Evolutionary conservation across 2,797 vertebrate genomes (phyloP).

Genomic region (Bufotes viridis): DNA sequence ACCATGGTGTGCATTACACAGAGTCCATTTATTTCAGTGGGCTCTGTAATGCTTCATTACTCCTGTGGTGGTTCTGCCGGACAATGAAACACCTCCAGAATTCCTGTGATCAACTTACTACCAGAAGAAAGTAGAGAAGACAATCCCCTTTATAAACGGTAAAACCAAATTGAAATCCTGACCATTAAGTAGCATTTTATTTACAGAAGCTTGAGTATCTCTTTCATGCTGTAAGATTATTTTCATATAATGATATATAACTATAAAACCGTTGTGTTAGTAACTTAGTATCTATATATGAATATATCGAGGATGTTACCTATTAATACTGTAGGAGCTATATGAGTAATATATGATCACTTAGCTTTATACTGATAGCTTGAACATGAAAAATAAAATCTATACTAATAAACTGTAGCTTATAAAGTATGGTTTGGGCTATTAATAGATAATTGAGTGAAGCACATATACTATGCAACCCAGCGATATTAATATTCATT

Average conservation of each 20-base stretch:
- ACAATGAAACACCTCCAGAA: background rate
- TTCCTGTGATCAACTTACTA: background rate
- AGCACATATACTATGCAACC: background rate
- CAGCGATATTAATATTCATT: background rate
- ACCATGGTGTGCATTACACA: too few relatives aligned
- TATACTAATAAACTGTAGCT: background rate
- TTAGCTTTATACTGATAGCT: slow-evolving; percentile 1
- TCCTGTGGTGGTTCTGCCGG: background rate
- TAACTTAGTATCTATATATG: background rate
- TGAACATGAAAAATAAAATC: background rate
- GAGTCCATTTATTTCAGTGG: too few relatives aligned
- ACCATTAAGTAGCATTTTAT: background rate
- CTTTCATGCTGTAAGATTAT: background rate
- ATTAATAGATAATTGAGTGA: background rate
- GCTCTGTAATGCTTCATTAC: background rate
- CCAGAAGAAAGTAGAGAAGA: background rate
- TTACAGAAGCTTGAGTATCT: background rate
- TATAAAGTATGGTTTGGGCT: background rate
- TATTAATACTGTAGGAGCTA: background rate
- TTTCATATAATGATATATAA: background rate
- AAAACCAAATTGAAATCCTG: background rate
- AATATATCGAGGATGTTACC: background rate
- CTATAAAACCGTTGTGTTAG: background rate
- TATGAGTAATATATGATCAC: background rate
- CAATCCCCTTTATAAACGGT: background rate